A percentile compares a stretch with the other conserved stretches of the same genome.
Conservation (phyloP, 2,797 vertebrate genomes). For the Notolabrus celidotus region DNA sequence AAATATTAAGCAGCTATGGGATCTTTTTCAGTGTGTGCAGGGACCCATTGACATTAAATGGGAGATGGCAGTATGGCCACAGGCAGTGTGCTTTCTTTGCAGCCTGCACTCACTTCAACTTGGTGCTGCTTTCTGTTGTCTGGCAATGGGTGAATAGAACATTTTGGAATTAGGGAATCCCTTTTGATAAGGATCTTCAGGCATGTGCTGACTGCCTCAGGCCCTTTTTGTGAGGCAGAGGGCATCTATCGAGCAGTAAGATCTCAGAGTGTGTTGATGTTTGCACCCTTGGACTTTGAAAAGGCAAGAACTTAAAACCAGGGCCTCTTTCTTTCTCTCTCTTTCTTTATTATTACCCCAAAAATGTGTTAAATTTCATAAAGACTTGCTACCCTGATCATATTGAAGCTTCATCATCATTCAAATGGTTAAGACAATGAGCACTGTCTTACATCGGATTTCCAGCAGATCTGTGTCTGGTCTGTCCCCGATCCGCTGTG, state of each 20-base stretch:
- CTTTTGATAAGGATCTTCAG: conserved; percentile 29
- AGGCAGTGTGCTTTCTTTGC: conserved; percentile 23
- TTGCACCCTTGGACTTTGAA: conserved; percentile 13
- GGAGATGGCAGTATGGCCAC: conserved; percentile 41
- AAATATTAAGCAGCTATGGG: conserved; percentile 70
- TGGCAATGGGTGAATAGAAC: conserved; percentile 9
- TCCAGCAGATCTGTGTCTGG: no score
- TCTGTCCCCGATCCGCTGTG: no score
- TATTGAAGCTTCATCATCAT: no score
- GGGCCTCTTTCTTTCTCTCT: not conserved
- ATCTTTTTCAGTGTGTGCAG: conserved; percentile 37
- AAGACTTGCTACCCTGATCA: no score
- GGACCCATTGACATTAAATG: conserved; percentile 45
- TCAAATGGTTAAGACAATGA: no score
- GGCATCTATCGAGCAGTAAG: conserved; percentile 31
- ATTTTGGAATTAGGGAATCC: conserved; percentile 14
- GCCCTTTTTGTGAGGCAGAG: conserved; percentile 1
- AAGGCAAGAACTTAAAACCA: conserved; percentile 40
- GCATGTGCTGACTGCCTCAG: conserved; percentile 17
- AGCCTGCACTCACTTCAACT: conserved; percentile 14
- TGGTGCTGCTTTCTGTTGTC: conserved; percentile 15
- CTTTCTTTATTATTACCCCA: not conserved
- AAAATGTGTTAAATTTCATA: no score
- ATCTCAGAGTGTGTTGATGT: conserved; percentile 31
- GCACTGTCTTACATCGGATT: no score